Conservation (phyloP, 2,888 invertebrate species). For the Onthophagus sagittarius region DNA sequence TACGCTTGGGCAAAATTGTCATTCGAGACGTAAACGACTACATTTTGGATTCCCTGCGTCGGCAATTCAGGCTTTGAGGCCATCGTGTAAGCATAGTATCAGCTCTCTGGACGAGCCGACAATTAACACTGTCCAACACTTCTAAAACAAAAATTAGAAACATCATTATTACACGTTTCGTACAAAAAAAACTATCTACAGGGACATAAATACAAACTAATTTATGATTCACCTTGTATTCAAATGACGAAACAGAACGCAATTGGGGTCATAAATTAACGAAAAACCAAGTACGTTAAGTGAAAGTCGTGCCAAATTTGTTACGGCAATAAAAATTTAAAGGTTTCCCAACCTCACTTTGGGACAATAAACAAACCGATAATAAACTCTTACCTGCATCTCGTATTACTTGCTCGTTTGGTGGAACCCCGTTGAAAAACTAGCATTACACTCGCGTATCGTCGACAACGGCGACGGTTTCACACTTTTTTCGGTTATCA, state of each 20-base stretch:
- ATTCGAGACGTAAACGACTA: constrained; percentile 57
- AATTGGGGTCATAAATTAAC: not conserved
- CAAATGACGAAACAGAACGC: no score
- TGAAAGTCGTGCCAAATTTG: constrained; percentile 27
- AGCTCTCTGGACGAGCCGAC: constrained; percentile 53
- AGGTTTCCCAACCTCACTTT: constrained; percentile 3
- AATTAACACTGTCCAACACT: constrained; percentile 42
- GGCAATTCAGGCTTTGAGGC: constrained; percentile 75
- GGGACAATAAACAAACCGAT: constrained; percentile 25
- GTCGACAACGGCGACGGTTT: not conserved
- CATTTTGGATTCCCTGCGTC: constrained; percentile 55
- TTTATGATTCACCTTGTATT: not conserved
- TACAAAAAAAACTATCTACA: not conserved
- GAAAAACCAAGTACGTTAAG: not conserved
- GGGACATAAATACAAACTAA: not conserved
- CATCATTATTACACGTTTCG: not conserved
- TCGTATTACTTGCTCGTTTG: constrained; percentile 45
- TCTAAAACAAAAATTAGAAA: constrained; percentile 36
- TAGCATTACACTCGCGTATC: constrained; percentile 46
- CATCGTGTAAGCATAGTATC: constrained; percentile 74
- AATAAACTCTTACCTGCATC: constrained; percentile 47
- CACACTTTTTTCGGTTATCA: constrained; percentile 13
- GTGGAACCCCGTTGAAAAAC: constrained; percentile 40
- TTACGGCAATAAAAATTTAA: constrained; percentile 36
- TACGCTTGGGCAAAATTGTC: constrained; percentile 55